A percentile compares a stretch with the other conserved stretches of the same genome.
These are phyloP conservation scores for Hybognathus amarus DNA, from an alignment of 2,797 vertebrate species.

Conservation along the genomic window DNA sequence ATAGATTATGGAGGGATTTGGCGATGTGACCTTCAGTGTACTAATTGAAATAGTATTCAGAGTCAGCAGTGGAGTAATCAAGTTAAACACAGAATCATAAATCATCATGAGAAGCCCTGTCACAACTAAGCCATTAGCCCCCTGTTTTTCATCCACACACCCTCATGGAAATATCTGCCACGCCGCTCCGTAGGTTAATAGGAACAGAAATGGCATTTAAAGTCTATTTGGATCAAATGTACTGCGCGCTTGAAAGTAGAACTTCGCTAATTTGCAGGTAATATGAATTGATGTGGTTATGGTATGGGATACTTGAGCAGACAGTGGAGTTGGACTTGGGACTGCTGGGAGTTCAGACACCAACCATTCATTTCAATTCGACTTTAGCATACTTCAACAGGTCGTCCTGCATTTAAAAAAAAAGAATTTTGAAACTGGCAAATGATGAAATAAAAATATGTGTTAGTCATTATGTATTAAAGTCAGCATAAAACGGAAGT, in stretches of 20 bases:
- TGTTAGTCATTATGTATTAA: background rate
- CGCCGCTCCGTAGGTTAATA: constrained; percentile 99
- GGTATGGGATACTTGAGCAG: constrained; percentile 87
- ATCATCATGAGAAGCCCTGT: constrained; percentile 99
- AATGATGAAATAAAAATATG: background rate
- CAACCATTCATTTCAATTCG: constrained; percentile 67
- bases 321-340: constrained; percentile 74
- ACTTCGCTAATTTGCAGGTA: constrained; percentile 99
- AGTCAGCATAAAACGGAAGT: background rate
- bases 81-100: constrained; percentile 99
- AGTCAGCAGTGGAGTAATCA: constrained; percentile 99
- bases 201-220: constrained; percentile 99
- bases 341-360: constrained; percentile 39
- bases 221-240: constrained; percentile 99
- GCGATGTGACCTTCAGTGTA: constrained; percentile 99
- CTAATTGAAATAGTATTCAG: constrained; percentile 99
- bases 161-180: constrained; percentile 98
- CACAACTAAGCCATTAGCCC: constrained; percentile 98
- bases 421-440: background rate
- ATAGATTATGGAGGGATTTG: constrained; percentile 99
- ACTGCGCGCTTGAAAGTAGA: constrained; percentile 97
- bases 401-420: background rate
- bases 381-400: constrained; percentile 42
- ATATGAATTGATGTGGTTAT: constrained; percentile 99
- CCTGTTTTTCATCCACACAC: constrained; percentile 92